These are phyloP conservation scores for Leucoraja erinaceus DNA, from an alignment of 2,113 vertebrate species.

Conservation along the genomic window DNA sequence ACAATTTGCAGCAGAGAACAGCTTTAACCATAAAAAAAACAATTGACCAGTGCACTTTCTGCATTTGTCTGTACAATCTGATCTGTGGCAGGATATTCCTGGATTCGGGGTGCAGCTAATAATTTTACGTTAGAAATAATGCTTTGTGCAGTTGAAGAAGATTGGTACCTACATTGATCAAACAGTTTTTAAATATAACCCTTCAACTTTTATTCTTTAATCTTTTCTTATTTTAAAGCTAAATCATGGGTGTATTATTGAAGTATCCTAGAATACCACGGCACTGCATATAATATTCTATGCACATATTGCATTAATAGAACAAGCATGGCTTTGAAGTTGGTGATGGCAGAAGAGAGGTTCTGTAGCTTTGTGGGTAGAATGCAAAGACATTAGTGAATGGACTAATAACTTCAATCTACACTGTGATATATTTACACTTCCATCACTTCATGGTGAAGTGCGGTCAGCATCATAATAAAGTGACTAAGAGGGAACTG, in stretches of 20 bases:
- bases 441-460: neutral
- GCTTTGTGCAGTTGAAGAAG: neutral
- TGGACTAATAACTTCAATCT: neutral
- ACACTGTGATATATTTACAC: neutral
- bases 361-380: neutral
- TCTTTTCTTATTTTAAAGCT: neutral
- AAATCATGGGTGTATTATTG: neutral
- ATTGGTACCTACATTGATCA: neutral
- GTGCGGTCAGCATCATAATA: neutral
- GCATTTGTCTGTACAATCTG: neutral
- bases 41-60: neutral
- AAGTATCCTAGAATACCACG: neutral
- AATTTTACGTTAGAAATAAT: neutral
- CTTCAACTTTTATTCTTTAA: neutral
- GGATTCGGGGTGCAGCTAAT: neutral
- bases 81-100: neutral
- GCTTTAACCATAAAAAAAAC: neutral
- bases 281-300: neutral
- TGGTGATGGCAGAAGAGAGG: neutral
- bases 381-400: neutral
- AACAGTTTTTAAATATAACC: neutral
- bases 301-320: neutral
- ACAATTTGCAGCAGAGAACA: neutral
- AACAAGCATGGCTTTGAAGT: neutral
- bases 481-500: too few relatives aligned